phyloP scores from a whole-genome alignment of 2,113 vertebrate genomes.

The Eptesicus fuscus region DNA sequence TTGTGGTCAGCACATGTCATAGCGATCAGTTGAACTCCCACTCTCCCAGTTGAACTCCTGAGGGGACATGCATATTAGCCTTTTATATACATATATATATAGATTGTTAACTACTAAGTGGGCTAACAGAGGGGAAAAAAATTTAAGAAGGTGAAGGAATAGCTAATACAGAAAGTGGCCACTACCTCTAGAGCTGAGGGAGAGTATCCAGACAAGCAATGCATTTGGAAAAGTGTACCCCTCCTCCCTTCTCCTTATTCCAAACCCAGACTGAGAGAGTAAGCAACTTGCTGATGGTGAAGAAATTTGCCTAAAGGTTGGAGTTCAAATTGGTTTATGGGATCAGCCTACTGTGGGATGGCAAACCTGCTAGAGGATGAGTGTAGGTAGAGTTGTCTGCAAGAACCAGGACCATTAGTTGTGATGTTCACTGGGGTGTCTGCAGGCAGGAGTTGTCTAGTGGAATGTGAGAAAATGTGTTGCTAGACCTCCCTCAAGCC shows the following conservation, averaged over 20 bases:
- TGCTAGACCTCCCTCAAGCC: fast-evolving
- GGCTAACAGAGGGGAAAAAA: not conserved
- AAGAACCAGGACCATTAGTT: not conserved
- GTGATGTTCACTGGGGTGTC: not conserved
- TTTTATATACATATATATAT: too few relatives aligned
- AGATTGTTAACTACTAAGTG: not conserved
- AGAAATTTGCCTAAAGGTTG: not conserved
- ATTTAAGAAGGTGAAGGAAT: not conserved
- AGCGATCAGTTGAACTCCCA: too few relatives aligned
- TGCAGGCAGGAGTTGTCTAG: not conserved
- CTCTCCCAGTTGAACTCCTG: too few relatives aligned
- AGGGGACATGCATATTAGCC: too few relatives aligned
- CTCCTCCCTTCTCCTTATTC: fast-evolving
- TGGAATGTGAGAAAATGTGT: not conserved
- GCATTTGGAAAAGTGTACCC: not conserved
- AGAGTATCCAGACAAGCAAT: not conserved
- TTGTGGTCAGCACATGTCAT: too few relatives aligned
- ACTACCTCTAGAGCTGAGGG: not conserved
- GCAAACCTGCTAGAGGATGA: not conserved
- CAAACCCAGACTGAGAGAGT: not conserved
- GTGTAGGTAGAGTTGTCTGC: not conserved
- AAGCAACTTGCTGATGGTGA: not conserved
- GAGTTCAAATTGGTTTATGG: not conserved
- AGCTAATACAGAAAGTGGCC: not conserved
- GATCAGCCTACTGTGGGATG: not conserved